phyloP scores from a whole-genome alignment of 2,797 vertebrate genomes.

The Malurus splendens region DNA sequence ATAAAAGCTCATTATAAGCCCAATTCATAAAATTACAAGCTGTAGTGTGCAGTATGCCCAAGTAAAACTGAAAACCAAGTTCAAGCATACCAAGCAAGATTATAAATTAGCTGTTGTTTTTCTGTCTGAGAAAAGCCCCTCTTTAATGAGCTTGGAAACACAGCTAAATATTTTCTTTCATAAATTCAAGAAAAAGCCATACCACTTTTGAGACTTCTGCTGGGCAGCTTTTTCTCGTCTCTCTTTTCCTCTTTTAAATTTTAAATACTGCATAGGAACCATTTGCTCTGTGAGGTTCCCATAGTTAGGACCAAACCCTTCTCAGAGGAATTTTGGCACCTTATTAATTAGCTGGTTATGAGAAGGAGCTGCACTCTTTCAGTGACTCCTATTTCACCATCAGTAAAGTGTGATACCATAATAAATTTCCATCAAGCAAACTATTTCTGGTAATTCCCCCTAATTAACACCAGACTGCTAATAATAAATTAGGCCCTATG shows the following conservation, averaged over 20 bases:
- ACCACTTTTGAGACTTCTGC: conserved; percentile 39
- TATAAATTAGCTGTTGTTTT: conserved; percentile 20
- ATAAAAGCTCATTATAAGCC: background rate
- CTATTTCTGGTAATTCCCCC: conserved; percentile 80
- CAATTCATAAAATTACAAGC: background rate
- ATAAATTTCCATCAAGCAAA: conserved; percentile 78
- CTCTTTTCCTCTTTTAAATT: conserved; percentile 70
- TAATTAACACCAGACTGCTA: conserved; percentile 81
- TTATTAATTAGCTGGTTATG: conserved; percentile 78
- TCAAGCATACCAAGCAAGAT: background rate
- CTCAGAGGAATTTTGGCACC: conserved; percentile 76
- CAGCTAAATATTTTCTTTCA: conserved; percentile 61
- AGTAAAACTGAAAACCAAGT: conserved; percentile 23
- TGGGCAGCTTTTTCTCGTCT: conserved; percentile 36
- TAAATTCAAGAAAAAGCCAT: conserved; percentile 23
- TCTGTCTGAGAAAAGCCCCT: conserved; percentile 20
- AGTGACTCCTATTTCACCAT: conserved; percentile 75
- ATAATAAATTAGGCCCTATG: conserved; percentile 74
- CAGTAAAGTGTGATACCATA: conserved; percentile 75
- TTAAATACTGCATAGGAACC: conserved; percentile 70
- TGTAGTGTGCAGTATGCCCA: background rate
- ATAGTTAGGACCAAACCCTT: conserved; percentile 69
- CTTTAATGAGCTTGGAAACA: conserved; percentile 17
- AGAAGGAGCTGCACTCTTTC: conserved; percentile 76
- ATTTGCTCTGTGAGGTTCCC: conserved; percentile 64